Base-by-base conservation (phyloP, 2,888 invertebrate genomes). In the Coelopa pilipes region DNA sequence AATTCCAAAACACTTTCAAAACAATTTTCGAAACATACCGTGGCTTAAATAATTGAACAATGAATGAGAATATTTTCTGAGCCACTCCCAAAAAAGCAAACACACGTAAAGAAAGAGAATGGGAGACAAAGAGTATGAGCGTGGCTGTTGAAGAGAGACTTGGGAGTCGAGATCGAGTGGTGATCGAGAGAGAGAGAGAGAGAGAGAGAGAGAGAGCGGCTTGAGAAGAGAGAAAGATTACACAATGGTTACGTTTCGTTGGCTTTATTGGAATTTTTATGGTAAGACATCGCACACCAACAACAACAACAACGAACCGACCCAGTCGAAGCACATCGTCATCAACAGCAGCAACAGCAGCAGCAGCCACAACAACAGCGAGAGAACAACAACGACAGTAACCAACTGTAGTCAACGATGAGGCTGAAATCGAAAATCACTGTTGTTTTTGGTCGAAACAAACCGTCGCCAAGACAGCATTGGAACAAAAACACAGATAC, bases 71-170 rank as follows among this genome's bases (percentile, higher is more conserved):
- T 67, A 71, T 70, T 15, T 11, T 76, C 76, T 62, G 78, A 82
- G 82, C 82, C 82, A 82, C 82, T 82, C 82, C 82, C 82, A 82
- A 82, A 73, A 81, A 76, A 77, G 78, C 78, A 46, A 63, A 69
- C 15, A 73, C 60, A 67, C 60, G 57, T 62, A 63, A 12, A 63
- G 47, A 13, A 19, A 70, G 17, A 34, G 57, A 68, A 50, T 2
- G 46, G 19, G 76, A 76, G 72, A n/a, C n/a, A n/a, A 34, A 78
- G 76, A 77, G 5, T 19, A 24, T 45, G 17, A 17, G 21, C 76
- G 75, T 72, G 77, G 73, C 34, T 19, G 15, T 24, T 17, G 63
- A n/a, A 47, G 47, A 65, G 63, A 68, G 53, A 50, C 50, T 67
- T 60, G 47, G 47, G 34, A 75, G 76, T 74, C 73, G 34, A 34